Conservation (phyloP, 2,113 vertebrate genomes). For the Neotoma lepida region DNA sequence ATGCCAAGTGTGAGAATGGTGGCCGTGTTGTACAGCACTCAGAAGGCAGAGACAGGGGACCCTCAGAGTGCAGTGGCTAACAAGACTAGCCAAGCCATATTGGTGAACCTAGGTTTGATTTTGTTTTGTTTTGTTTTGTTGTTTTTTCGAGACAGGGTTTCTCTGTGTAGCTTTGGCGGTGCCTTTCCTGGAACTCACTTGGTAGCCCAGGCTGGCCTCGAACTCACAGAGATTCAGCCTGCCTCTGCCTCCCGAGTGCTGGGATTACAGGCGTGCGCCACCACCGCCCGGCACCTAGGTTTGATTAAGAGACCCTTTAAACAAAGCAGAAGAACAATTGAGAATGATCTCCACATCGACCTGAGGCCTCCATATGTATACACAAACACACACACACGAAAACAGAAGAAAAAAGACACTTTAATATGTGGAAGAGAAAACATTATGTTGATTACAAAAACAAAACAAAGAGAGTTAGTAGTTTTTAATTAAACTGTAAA, state of each 20-base stretch:
- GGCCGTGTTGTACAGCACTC: not conserved
- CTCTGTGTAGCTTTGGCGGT: no score
- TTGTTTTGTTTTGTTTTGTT: no score
- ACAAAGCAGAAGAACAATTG: no score
- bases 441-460: not conserved
- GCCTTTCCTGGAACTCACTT: no score
- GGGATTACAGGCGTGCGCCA: no score
- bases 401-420: not conserved
- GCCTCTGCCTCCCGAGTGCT: no score
- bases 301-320: not conserved
- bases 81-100: not conserved
- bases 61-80: not conserved
- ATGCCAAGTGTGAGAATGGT: not conserved
- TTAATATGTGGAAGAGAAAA: slow-evolving; percentile 18
- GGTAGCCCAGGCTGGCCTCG: no score
- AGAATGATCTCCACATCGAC: not conserved
- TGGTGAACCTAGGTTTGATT: not conserved
- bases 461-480: slow-evolving; percentile 53
- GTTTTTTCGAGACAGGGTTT: no score
- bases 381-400: not conserved
- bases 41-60: not conserved
- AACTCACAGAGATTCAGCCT: no score
- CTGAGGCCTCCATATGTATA: not conserved
- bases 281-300: no score
- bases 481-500: slow-evolving; percentile 43